These are phyloP conservation scores for Hypanus sabinus DNA, from an alignment of 2,113 vertebrate genomes.

Conservation along the genomic window DNA sequence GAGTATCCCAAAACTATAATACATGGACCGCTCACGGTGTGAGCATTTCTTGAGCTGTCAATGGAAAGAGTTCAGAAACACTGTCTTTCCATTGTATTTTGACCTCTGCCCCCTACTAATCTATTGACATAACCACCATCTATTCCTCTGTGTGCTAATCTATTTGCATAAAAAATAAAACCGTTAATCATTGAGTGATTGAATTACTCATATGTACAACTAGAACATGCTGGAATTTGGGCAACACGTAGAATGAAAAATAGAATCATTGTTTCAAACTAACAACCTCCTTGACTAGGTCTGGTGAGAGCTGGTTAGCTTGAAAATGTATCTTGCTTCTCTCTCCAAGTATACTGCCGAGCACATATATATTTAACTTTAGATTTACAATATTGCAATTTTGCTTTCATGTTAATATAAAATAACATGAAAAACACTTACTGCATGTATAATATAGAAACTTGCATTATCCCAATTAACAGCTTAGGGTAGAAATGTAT, in stretches of 20 bases:
- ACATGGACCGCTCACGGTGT: not conserved
- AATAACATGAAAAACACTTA: no score
- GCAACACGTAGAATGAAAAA: no score
- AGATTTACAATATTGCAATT: no score
- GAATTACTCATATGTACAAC: not conserved
- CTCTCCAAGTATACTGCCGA: no score
- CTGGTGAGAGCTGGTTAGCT: no score
- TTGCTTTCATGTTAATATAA: no score
- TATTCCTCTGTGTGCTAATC: not conserved
- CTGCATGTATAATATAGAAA: no score
- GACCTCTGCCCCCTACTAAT: not conserved
- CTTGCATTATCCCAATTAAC: not conserved
- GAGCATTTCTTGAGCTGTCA: not conserved
- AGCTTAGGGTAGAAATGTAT: not conserved
- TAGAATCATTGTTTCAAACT: no score
- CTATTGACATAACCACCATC: not conserved
- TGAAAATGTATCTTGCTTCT: no score
- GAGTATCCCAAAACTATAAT: not conserved
- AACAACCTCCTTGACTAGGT: no score
- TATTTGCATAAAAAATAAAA: not conserved
- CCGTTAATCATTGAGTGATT: not conserved
- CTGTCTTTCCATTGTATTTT: not conserved
- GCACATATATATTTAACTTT: no score
- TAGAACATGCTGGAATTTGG: no score
- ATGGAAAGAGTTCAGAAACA: not conserved